phyloP scores from a whole-genome alignment of 2,113 vertebrate species.

The Melanerpes aurifrons region DNA sequence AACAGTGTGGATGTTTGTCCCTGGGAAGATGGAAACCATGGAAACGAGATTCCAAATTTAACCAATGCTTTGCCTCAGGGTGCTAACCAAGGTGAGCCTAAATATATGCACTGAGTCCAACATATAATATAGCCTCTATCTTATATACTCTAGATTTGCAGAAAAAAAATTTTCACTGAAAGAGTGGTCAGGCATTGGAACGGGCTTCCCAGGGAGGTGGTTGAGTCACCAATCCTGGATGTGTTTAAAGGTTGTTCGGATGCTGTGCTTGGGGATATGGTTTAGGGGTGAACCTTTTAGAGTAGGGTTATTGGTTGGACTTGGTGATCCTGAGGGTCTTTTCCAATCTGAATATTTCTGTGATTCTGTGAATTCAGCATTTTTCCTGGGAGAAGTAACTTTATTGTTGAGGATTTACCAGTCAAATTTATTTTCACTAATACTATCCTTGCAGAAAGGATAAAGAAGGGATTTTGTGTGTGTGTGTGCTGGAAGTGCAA shows the following conservation, averaged over 20 bases:
- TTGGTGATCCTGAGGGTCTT: too few species aligned
- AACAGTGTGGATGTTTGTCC: conserved; percentile 95
- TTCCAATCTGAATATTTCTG: too few species aligned
- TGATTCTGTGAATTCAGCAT: not conserved
- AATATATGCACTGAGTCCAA: conserved; percentile 14
- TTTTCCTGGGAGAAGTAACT: not conserved
- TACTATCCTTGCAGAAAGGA: not conserved
- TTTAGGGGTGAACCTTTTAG: too few species aligned
- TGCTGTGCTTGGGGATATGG: too few species aligned
- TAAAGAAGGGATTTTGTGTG: not conserved
- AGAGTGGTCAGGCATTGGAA: too few species aligned
- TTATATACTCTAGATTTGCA: not conserved
- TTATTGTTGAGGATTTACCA: not conserved
- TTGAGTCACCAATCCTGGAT: too few species aligned
- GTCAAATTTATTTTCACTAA: not conserved
- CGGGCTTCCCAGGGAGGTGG: too few species aligned
- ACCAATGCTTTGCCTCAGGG: conserved; percentile 96
- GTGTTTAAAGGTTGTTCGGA: too few species aligned
- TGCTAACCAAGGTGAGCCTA: conserved; percentile 91
- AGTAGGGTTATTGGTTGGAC: too few species aligned
- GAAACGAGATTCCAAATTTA: conserved; percentile 93
- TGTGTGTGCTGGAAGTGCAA: not conserved
- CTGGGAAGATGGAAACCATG: conserved; percentile 97
- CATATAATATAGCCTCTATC: not conserved
- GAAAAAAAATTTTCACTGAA: too few species aligned